Evolutionary conservation across 2,797 vertebrate species (phyloP).

Genomic region (Poeciliopsis gracilis): DNA sequence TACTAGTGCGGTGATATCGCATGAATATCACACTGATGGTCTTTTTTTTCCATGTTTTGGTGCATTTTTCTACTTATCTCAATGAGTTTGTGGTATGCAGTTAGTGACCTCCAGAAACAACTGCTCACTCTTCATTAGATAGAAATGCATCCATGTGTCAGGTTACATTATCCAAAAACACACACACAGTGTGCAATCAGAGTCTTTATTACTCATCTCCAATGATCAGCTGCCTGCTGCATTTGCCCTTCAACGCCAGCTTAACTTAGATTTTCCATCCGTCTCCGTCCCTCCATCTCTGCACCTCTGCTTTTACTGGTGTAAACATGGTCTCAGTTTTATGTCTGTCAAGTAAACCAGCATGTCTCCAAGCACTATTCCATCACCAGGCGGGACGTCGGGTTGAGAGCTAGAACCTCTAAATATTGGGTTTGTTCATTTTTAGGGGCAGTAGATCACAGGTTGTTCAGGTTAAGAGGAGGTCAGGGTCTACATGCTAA

Average conservation of each 20-base stretch:
- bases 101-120: slow-evolving; percentile 42
- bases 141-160: slow-evolving; percentile 31
- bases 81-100: slow-evolving; percentile 17
- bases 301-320: slow-evolving; percentile 36
- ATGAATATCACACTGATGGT: background rate
- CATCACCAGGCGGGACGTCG: background rate
- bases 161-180: slow-evolving; percentile 29
- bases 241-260: slow-evolving; percentile 56
- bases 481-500: background rate
- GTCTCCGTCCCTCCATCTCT: slow-evolving; percentile 45
- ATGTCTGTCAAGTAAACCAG: slow-evolving; percentile 39
- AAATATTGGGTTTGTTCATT: background rate
- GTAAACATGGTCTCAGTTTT: slow-evolving; percentile 49
- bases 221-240: slow-evolving; percentile 61
- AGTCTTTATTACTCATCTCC: slow-evolving; percentile 61
- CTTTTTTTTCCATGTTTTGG: background rate
- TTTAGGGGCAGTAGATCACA: background rate
- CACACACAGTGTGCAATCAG: slow-evolving; percentile 25
- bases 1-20: background rate
- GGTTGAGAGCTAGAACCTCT: background rate
- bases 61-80: slow-evolving; percentile 12
- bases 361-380: background rate
- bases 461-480: background rate
- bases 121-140: slow-evolving; percentile 55
- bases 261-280: slow-evolving; percentile 51